phyloP scores from a whole-genome alignment of 37 sponge, comb jelly and placozoan species.

The Theonella swinhoei region DNA sequence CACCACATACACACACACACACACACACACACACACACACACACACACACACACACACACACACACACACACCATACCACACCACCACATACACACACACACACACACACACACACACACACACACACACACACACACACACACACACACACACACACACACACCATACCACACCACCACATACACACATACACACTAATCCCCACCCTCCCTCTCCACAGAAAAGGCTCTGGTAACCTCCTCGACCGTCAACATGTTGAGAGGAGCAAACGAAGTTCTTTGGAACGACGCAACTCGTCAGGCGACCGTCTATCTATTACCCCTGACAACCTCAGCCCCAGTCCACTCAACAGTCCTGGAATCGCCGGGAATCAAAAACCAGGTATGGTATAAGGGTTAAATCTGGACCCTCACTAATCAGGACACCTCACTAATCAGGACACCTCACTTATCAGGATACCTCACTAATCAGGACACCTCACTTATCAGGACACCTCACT shows the following conservation, averaged over 20 bases:
- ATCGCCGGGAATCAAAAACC: background rate
- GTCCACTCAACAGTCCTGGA: conserved; percentile 15
- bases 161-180: background rate
- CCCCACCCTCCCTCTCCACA: conserved; percentile 17
- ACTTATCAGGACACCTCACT: too few relatives aligned
- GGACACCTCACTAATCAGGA: too few relatives aligned
- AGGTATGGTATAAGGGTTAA: too few relatives aligned
- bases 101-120: background rate
- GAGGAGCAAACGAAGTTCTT: conserved; percentile 10
- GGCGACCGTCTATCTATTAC: conserved; percentile 59
- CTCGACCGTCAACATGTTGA: background rate
- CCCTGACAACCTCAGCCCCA: conserved; percentile 53
- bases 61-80: too few relatives aligned
- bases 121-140: background rate
- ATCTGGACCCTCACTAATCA: too few relatives aligned
- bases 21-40: too few relatives aligned
- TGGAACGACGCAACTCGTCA: conserved; percentile 58
- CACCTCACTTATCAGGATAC: too few relatives aligned
- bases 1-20: too few relatives aligned
- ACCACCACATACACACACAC: too few relatives aligned
- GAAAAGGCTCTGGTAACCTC: conserved; percentile 27
- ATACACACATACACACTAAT: background rate
- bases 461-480: too few relatives aligned
- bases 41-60: too few relatives aligned
- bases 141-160: background rate